Evolutionary conservation across 53 echinoderm and acorn worm genomes (phyloP).

Genomic region (Mesocentrotus franciscanus): DNA sequence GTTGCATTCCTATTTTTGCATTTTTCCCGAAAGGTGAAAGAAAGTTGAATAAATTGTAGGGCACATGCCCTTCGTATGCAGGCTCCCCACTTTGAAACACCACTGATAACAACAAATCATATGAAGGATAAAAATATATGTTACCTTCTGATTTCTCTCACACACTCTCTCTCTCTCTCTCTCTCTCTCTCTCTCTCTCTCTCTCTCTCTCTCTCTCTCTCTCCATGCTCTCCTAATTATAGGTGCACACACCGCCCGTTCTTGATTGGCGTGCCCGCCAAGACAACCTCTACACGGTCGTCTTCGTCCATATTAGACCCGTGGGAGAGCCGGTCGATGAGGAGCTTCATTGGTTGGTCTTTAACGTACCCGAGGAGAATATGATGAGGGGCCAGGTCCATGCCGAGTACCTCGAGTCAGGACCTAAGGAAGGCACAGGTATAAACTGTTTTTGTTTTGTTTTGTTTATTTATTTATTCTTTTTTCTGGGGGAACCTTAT

Average conservation of each 20-base stretch:
- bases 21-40: too few relatives aligned
- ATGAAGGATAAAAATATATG: not conserved
- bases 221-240: too few relatives aligned
- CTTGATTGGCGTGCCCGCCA: conserved; percentile 50
- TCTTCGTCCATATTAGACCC: conserved; percentile 32
- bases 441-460: not conserved
- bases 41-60: too few relatives aligned
- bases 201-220: not conserved
- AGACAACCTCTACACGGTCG: conserved; percentile 43
- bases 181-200: not conserved
- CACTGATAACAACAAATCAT: too few relatives aligned
- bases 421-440: conserved; percentile 84
- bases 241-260: conserved; percentile 59
- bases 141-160: not conserved
- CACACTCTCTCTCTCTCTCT: not conserved
- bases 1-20: too few relatives aligned
- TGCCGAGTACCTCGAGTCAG: conserved; percentile 86
- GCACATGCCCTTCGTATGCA: too few relatives aligned
- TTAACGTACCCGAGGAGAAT: conserved; percentile 80
- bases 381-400: conserved; percentile 73
- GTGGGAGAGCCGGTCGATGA: conserved; percentile 72
- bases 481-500: not conserved
- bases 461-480: too few relatives aligned
- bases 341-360: conserved; percentile 87
- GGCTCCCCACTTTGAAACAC: too few relatives aligned